Evolutionary conservation across 1,140 invertebrate species (phyloP).

Genomic region (Leptopilina boulardi): DNA sequence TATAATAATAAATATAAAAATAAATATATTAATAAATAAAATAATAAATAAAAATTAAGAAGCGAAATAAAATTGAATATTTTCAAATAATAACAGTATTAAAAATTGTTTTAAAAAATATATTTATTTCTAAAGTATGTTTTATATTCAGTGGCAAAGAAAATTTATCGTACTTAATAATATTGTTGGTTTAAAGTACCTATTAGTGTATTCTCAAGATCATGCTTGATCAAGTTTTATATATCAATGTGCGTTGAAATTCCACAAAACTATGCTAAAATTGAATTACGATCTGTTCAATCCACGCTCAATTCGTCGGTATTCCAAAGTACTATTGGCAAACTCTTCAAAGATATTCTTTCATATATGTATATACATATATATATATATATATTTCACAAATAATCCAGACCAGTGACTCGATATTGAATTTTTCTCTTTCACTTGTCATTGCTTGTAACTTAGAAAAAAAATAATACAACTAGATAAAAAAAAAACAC

Average conservation of each 20-base stretch:
- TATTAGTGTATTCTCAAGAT: not conserved
- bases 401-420: conserved; percentile 28
- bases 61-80: too few relatives aligned
- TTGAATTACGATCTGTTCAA: conserved; percentile 3
- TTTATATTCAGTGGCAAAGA: too few relatives aligned
- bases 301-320: not conserved
- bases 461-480: conserved; percentile 9
- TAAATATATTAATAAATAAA: too few relatives aligned
- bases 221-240: not conserved
- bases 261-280: conserved; percentile 10
- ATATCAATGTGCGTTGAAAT: not conserved
- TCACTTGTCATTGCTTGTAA: conserved; percentile 26
- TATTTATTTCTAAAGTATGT: too few relatives aligned
- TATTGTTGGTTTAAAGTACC: too few relatives aligned
- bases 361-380: not conserved
- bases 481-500: not conserved
- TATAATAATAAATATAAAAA: too few relatives aligned
- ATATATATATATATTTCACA: not conserved
- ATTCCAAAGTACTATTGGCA: conserved; percentile 8
- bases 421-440: conserved; percentile 8
- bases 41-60: too few relatives aligned
- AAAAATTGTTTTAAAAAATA: too few relatives aligned
- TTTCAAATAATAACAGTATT: too few relatives aligned
- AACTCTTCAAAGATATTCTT: conserved; percentile 32
- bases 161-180: too few relatives aligned